Percentiles rank a stretch among this genome's conserved stretches.
phyloP scores from a whole-genome alignment of 2,113 vertebrate genomes.

The Colinus virginianus region DNA sequence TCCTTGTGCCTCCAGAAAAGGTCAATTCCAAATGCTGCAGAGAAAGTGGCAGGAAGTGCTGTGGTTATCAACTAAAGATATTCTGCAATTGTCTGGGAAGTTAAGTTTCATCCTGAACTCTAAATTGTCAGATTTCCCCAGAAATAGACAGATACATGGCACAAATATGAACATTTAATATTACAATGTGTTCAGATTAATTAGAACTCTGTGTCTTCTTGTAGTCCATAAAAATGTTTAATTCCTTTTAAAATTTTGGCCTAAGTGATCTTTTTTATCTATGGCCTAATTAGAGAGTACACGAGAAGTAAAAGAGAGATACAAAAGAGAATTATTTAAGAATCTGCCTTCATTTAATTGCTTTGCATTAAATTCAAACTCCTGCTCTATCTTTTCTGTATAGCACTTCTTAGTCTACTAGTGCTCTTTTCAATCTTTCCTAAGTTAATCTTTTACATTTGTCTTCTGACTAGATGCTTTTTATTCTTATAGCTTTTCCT shows the following conservation, averaged over 20 bases:
- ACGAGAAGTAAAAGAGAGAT: neutral
- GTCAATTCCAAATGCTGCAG: neutral
- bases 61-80: neutral
- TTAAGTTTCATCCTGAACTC: neutral
- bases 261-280: neutral
- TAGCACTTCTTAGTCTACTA: neutral
- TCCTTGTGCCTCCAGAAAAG: neutral
- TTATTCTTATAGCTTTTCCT: neutral
- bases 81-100: neutral
- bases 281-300: neutral
- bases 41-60: neutral
- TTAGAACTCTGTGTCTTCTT: neutral
- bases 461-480: neutral
- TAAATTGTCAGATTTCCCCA: neutral
- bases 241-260: constrained; percentile 34
- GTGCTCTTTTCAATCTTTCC: neutral
- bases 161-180: neutral
- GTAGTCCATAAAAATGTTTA: constrained; percentile 17
- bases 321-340: constrained; percentile 50
- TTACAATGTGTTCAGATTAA: neutral
- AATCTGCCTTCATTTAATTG: neutral
- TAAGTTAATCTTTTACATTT: constrained; percentile 8
- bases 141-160: neutral
- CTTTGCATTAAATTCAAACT: constrained; percentile 30
- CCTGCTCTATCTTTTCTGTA: neutral